Percentiles rank a stretch among this genome's conserved stretches.
Evolutionary conservation across 2,888 invertebrate species (phyloP).

Genomic region (Ptychoptera contaminata): DNA sequence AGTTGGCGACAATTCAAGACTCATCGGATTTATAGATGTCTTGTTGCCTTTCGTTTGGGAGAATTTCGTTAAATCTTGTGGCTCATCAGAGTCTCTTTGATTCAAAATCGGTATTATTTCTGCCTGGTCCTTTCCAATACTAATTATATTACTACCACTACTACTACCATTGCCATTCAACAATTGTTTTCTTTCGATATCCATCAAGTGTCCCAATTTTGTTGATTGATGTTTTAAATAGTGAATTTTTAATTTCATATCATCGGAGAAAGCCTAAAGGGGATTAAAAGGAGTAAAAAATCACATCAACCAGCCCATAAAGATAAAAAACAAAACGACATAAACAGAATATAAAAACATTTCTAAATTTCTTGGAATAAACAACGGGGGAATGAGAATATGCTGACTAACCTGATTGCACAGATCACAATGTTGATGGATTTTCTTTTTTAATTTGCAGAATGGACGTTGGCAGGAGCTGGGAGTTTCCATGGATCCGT

Average conservation of each 20-base stretch:
- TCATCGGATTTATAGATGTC: background rate
- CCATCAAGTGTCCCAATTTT: slow-evolving; percentile 6
- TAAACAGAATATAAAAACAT: background rate
- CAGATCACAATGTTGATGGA: slow-evolving; percentile 63
- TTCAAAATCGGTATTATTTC: slow-evolving; percentile 1
- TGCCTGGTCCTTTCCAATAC: background rate
- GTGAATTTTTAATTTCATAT: slow-evolving; percentile 14
- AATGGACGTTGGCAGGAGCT: slow-evolving; percentile 51
- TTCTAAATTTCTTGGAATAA: background rate
- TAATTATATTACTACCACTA: background rate
- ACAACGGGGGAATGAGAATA: background rate
- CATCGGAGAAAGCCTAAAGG: slow-evolving; percentile 13
- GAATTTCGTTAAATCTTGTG: slow-evolving; percentile 10
- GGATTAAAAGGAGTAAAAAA: background rate
- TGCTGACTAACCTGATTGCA: slow-evolving; percentile 43
- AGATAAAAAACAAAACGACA: no score
- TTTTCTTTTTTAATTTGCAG: slow-evolving; percentile 62
- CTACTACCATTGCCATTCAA: background rate
- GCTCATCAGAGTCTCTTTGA: slow-evolving; percentile 5
- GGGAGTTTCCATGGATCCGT: background rate
- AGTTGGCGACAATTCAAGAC: background rate
- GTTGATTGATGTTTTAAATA: slow-evolving; percentile 13
- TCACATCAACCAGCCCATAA: background rate
- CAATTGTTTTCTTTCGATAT: background rate
- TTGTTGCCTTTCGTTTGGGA: background rate